Conservation (phyloP, 1,140 invertebrate genomes). For the Pararge aegeria region DNA sequence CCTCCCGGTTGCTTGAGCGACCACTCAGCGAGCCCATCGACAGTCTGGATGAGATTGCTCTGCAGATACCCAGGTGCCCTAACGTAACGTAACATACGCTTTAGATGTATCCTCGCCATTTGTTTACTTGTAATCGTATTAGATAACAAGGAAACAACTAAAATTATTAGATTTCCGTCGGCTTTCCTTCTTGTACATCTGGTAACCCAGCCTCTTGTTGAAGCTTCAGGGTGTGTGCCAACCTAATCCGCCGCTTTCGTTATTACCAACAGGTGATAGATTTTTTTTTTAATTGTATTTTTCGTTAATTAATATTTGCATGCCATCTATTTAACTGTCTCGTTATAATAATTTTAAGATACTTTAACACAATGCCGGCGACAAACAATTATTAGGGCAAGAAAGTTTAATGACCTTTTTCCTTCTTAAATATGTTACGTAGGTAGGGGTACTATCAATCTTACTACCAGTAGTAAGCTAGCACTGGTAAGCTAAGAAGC, state of each 20-base stretch:
- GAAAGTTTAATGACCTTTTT: no score
- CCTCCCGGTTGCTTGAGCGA: slow-evolving; percentile 90
- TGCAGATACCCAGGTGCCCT: slow-evolving; percentile 92
- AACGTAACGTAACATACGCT: slow-evolving; percentile 11
- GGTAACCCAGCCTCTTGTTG: background rate
- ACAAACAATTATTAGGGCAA: no score
- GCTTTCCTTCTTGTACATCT: background rate
- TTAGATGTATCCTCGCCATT: slow-evolving; percentile 21
- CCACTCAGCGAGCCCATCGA: slow-evolving; percentile 91
- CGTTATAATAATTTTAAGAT: background rate
- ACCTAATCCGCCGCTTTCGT: no score
- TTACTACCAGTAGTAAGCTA: no score
- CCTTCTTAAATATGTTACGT: no score
- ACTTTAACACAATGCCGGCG: no score
- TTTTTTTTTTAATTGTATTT: no score
- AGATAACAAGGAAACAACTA: no score
- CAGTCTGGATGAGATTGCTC: slow-evolving; percentile 93
- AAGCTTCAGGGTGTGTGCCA: background rate
- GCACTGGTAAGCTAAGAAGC: no score
- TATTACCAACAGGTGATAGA: no score
- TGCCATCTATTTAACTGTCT: background rate
- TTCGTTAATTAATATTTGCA: background rate
- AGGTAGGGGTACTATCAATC: no score
- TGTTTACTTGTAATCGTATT: background rate
- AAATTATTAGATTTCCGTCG: background rate